Base-by-base conservation (phyloP, 2,113 vertebrate genomes). In the Periophthalmodon schlosseri region DNA sequence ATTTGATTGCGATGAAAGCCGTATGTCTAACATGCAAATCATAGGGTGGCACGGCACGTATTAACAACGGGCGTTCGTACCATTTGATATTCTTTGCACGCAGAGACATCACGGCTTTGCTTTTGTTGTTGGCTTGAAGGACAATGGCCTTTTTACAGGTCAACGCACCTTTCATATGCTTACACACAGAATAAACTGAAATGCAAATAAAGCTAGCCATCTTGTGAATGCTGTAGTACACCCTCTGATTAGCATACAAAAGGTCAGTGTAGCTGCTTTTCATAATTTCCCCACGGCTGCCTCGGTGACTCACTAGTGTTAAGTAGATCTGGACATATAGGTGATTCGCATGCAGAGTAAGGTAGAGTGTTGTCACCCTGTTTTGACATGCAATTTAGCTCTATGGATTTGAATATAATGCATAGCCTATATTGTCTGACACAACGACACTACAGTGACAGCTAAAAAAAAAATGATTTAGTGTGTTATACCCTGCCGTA, bases 221-320 rank as follows among this genome's bases (percentile, higher is more conserved):
- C 65, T 70, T 72, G 75, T 77, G 78, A 69, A 57, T 82, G 20
- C 74, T 83, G 83, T 84, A 86, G 79, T 80, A 81, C 85, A 81
- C 79, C 65, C 28, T 74, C 69, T 34, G 52, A 90, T 91, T 90
- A 84, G 78, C 91, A 92, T 92, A 86, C 70, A 81, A 91, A 93
- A 90, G 86, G 91, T 91, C 90, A 90, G 24, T 47, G 70, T 71
- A 28, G 69, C 77, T 79, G 72, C 72, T 88, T 89, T 86, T 90
- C 68, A 81, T 81, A 86, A 88, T 82, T 79, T 69, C 61, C 69
- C 70, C 60, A 60, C 77, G 61, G 70, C 66, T 58, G 54, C 11
- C 15, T 46, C 75, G 28, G 33, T 79, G 85, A 82, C 83, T 87
- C 81, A 71, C 81, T 74, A 5, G 56, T 64, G 72, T 80, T 88